Conservation (phyloP, 2,888 invertebrate genomes). For the Odontomyia ornata region DNA sequence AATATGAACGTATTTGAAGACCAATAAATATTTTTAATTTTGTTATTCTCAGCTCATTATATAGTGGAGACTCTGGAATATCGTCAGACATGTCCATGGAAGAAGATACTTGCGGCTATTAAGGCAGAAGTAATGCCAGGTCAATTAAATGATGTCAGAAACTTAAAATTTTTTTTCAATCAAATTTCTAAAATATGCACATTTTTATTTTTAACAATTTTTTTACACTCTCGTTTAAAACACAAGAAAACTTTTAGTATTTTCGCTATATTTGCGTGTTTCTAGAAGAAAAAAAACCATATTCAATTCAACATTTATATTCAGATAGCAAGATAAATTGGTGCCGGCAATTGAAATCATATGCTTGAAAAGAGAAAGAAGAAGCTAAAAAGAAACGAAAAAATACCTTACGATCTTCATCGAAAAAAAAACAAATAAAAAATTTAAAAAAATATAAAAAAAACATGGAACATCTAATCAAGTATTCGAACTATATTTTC, state of each 20-base stretch:
- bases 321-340: no score
- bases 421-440: conserved; percentile 1
- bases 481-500: conserved; percentile 52
- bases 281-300: no score
- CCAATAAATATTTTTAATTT: not conserved
- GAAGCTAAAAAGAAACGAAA: not conserved
- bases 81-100: conserved; percentile 86
- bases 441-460: conserved; percentile 4
- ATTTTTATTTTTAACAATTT: not conserved
- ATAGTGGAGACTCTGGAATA: conserved; percentile 80
- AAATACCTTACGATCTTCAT: not conserved
- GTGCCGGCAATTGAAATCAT: no score
- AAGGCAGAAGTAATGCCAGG: not conserved
- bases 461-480: conserved; percentile 17
- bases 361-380: not conserved
- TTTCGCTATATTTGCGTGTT: not conserved
- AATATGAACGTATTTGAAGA: no score
- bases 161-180: not conserved
- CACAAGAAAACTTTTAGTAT: not conserved
- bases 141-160: no score
- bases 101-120: conserved; percentile 68
- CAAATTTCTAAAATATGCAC: not conserved
- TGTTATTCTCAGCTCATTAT: conserved; percentile 74
- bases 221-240: not conserved
- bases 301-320: not conserved